Percentiles rank a stretch among this genome's conserved stretches.
These are phyloP conservation scores for Eurystomus gularis DNA, from an alignment of 2,113 vertebrate genomes.

Conservation along the genomic window DNA sequence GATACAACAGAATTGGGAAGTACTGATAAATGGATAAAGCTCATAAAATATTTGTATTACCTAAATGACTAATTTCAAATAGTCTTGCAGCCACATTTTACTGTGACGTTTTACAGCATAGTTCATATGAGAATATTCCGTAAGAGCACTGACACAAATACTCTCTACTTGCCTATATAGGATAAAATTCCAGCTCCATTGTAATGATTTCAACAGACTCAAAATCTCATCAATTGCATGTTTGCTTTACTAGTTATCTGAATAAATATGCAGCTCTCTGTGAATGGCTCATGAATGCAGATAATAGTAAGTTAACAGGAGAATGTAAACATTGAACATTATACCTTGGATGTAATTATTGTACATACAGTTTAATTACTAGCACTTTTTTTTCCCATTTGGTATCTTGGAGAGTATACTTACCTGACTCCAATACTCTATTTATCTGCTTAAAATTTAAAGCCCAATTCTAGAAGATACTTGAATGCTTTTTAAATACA, in stretches of 20 bases:
- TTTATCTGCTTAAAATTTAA: background rate
- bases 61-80: conserved; percentile 23
- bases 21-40: background rate
- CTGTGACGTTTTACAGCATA: conserved; percentile 7
- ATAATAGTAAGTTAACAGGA: background rate
- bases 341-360: background rate
- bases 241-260: conserved; percentile 7
- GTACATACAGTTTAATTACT: background rate
- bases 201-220: background rate
- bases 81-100: conserved; percentile 36
- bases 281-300: background rate
- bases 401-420: background rate
- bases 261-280: background rate
- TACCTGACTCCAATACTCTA: background rate
- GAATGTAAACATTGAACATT: background rate
- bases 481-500: background rate
- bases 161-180: background rate
- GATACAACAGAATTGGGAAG: background rate
- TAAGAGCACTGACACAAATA: background rate
- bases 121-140: background rate
- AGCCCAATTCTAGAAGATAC: background rate
- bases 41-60: conserved; percentile 3
- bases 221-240: background rate
- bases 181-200: background rate
- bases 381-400: background rate